Evolutionary conservation across 2,888 invertebrate genomes (phyloP).

Genomic region (Crocallis elinguaria): DNA sequence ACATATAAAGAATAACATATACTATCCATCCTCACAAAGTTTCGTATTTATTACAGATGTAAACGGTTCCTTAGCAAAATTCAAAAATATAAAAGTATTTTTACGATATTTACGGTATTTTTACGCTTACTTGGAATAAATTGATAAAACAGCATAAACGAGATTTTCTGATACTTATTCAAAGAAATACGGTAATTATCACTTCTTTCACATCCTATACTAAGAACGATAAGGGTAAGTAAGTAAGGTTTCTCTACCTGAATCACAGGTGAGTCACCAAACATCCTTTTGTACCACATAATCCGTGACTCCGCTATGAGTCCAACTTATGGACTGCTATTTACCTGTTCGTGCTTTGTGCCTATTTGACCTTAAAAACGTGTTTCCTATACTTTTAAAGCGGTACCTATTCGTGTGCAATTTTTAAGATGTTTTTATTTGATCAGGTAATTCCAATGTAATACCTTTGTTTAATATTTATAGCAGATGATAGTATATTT

Average conservation of each 20-base stretch:
- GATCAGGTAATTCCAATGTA: slow-evolving; percentile 12
- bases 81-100: no score
- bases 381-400: slow-evolving; percentile 27
- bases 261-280: slow-evolving; percentile 50
- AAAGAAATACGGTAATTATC: not conserved
- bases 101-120: not conserved
- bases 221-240: not conserved
- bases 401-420: slow-evolving; percentile 5
- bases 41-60: no score
- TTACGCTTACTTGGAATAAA: not conserved
- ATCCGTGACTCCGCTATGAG: slow-evolving; percentile 52
- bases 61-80: no score
- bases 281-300: slow-evolving; percentile 51
- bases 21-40: no score
- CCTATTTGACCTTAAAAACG: slow-evolving; percentile 18
- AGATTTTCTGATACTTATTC: not conserved
- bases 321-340: slow-evolving; percentile 28
- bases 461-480: not conserved
- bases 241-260: slow-evolving; percentile 55
- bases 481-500: no score
- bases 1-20: no score
- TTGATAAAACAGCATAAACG: no score
- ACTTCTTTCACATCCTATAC: slow-evolving; percentile 2
- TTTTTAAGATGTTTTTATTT: slow-evolving; percentile 13
- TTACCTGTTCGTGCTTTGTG: slow-evolving; percentile 38